Percentiles rank a stretch among this genome's conserved stretches.
These are phyloP conservation scores for Chelonus formosanus DNA, from an alignment of 2,888 invertebrate species.

Conservation along the genomic window DNA sequence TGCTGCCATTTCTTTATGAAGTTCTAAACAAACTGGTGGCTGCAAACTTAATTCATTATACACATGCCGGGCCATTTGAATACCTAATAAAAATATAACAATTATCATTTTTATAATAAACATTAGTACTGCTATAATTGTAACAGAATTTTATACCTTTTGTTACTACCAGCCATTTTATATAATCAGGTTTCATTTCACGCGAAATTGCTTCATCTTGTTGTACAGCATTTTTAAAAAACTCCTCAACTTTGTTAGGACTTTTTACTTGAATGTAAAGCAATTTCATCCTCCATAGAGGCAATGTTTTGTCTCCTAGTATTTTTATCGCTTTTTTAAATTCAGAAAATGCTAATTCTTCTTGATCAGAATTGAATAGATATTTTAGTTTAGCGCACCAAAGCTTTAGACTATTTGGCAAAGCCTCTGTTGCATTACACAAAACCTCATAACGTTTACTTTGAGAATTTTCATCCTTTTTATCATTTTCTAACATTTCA, in stretches of 20 bases:
- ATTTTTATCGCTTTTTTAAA: slow-evolving; percentile 62
- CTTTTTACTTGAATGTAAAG: slow-evolving; percentile 57
- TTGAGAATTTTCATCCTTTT: slow-evolving; percentile 45
- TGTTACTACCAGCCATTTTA: slow-evolving; percentile 69
- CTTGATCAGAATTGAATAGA: slow-evolving; percentile 63
- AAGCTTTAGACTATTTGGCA: slow-evolving; percentile 65
- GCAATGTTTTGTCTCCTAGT: slow-evolving; percentile 62
- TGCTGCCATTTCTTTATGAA: slow-evolving; percentile 71
- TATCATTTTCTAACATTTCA: slow-evolving; percentile 52
- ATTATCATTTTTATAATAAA: neutral
- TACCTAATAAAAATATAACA: slow-evolving; percentile 52
- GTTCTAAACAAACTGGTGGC: slow-evolving; percentile 70
- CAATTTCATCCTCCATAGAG: slow-evolving; percentile 66
- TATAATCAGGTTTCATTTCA: slow-evolving; percentile 70
- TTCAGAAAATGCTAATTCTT: slow-evolving; percentile 60
- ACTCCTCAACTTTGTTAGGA: slow-evolving; percentile 59
- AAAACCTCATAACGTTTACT: slow-evolving; percentile 59
- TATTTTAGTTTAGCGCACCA: slow-evolving; percentile 68
- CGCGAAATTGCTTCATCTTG: slow-evolving; percentile 67
- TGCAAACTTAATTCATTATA: slow-evolving; percentile 71
- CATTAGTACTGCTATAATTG: too few relatives aligned
- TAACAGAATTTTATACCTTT: slow-evolving; percentile 50
- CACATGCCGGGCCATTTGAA: slow-evolving; percentile 70
- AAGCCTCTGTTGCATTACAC: slow-evolving; percentile 64
- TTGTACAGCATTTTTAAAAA: slow-evolving; percentile 65